Percentiles rank a stretch among this genome's conserved stretches.
These are phyloP conservation scores for Creontiades dilutus DNA, from an alignment of 2,888 invertebrate species.

Conservation along the genomic window DNA sequence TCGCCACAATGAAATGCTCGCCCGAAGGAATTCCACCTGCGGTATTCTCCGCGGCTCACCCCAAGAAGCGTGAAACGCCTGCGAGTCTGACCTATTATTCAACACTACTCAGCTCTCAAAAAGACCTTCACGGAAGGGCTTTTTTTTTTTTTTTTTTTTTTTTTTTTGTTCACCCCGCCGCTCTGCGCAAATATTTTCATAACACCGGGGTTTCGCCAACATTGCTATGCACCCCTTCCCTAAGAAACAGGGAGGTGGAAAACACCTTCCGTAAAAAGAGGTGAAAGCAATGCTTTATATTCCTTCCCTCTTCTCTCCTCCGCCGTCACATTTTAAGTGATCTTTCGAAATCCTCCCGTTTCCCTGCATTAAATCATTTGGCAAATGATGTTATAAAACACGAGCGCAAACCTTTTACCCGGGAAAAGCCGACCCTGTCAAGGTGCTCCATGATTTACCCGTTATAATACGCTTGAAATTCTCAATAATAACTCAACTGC, in stretches of 20 bases:
- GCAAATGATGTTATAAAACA: constrained; percentile 61
- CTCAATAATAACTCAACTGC: constrained; percentile 30
- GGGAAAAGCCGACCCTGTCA: constrained; percentile 37
- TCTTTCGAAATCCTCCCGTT: not conserved
- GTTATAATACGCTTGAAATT: constrained; percentile 38
- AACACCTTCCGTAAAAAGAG: not conserved
- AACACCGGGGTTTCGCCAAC: constrained; percentile 30
- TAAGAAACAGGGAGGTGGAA: not conserved
- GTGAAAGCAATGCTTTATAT: constrained; percentile 49
- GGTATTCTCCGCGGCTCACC: not conserved
- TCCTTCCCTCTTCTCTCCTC: constrained; percentile 1
- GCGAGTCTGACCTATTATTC: constrained; percentile 1
- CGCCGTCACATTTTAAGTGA: not conserved
- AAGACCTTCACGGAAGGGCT: not conserved
- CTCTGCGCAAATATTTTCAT: constrained; percentile 30
- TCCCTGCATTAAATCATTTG: constrained; percentile 63
- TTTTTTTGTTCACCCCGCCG: not conserved
- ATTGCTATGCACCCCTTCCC: constrained; percentile 61
- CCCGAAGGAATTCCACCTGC: not conserved
- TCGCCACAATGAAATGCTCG: too few relatives aligned
- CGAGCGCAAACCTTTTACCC: not conserved
- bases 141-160: too few relatives aligned
- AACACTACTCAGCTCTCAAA: not conserved
- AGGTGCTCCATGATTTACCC: constrained; percentile 54
- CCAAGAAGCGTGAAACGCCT: not conserved